These are phyloP conservation scores for Metaphire vulgaris DNA, from an alignment of 1,140 invertebrate species.

Conservation along the genomic window DNA sequence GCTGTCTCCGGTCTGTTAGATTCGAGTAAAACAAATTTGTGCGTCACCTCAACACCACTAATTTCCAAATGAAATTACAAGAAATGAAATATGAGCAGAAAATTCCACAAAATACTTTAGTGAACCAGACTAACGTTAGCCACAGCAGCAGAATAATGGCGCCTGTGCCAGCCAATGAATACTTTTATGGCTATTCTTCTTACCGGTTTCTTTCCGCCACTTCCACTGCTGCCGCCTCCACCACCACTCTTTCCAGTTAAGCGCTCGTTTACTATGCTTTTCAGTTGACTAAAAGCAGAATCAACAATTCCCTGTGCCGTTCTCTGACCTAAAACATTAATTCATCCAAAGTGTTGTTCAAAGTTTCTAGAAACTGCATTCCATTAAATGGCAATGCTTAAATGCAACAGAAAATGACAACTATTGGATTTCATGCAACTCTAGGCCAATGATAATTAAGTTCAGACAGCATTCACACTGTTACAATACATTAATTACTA, in stretches of 20 bases:
- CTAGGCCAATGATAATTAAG: not conserved
- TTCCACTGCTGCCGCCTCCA: slow-evolving; percentile 38
- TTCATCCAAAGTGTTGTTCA: not conserved
- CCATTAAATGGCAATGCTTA: not conserved
- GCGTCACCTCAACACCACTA: not conserved
- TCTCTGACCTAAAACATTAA: slow-evolving; percentile 58
- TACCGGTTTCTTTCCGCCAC: slow-evolving; percentile 27
- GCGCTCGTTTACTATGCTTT: slow-evolving; percentile 62
- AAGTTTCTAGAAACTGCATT: not conserved
- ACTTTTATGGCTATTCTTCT: too few relatives aligned
- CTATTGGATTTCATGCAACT: not conserved
- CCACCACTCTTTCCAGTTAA: slow-evolving; percentile 50
- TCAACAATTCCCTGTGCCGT: slow-evolving; percentile 80
- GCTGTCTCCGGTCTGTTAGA: slow-evolving; percentile 47
- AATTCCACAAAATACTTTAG: too few relatives aligned
- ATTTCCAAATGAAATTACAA: not conserved
- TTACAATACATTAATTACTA: too few relatives aligned
- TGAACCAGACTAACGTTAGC: too few relatives aligned
- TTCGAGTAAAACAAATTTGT: not conserved
- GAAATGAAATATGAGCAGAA: too few relatives aligned
- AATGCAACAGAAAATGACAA: not conserved
- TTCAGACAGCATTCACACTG: too few relatives aligned
- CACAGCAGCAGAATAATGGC: too few relatives aligned
- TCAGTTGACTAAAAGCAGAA: slow-evolving; percentile 66
- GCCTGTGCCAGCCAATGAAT: too few relatives aligned